Conservation (phyloP, 1,140 invertebrate genomes). For the Pomacea maculata region DNA sequence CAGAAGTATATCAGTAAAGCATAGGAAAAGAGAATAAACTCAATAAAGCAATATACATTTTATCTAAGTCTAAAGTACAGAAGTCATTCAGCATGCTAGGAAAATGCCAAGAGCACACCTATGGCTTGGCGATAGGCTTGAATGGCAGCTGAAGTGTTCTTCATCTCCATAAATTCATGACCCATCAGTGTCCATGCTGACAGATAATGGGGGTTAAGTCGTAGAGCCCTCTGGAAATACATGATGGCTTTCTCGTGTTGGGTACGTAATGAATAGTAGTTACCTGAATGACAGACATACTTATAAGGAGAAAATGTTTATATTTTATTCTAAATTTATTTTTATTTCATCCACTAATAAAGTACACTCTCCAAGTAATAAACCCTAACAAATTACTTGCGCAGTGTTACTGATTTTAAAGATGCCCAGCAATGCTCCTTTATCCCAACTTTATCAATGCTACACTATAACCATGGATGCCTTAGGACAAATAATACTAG, state of each 20-base stretch:
- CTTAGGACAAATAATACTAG: too few species aligned
- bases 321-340: too few species aligned
- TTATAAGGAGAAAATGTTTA: too few species aligned
- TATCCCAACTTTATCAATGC: too few species aligned
- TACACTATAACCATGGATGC: too few species aligned
- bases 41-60: background rate
- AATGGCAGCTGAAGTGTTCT: slow-evolving; percentile 97
- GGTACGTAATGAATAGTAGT: slow-evolving; percentile 95
- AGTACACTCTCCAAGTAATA: too few species aligned
- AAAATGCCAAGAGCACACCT: slow-evolving; percentile 69
- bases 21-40: background rate
- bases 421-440: too few species aligned
- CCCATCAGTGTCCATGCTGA: slow-evolving; percentile 98
- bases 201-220: slow-evolving; percentile 93
- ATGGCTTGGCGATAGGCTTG: slow-evolving; percentile 97
- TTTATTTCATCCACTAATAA: too few species aligned
- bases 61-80: too few species aligned
- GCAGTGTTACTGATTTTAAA: too few species aligned
- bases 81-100: background rate
- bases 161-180: slow-evolving; percentile 99
- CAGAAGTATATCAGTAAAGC: background rate
- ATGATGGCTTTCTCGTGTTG: slow-evolving; percentile 97
- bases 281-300: slow-evolving; percentile 73
- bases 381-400: too few species aligned
- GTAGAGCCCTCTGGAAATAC: slow-evolving; percentile 95